Base-by-base conservation (phyloP, 53 echinoderm and acorn worm genomes). In the Mesocentrotus franciscanus region DNA sequence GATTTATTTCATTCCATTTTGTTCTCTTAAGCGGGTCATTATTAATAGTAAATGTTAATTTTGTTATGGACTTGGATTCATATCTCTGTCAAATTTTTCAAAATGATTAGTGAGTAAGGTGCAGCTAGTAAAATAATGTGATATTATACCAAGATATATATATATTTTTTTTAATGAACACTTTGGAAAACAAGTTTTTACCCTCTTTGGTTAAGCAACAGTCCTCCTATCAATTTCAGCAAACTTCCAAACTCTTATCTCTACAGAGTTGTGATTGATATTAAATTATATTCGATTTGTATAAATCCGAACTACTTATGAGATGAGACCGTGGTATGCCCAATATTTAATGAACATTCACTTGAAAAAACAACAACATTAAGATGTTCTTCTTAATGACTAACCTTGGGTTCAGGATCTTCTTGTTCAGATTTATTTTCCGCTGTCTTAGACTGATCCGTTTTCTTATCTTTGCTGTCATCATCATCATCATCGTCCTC, bases 381-480 rank as follows among this genome's bases (percentile, higher is more conserved):
- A 0, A 68, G 24, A 68, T 24, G 26, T 4, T 68, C 4, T 68
- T 68, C 68, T 18, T 0, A 18, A 32, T 32, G 33, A 22, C 92
- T 58, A 49, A 93, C 93, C 76, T 93, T 93, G 8, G 93, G 93
- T 32, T 93, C 93, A 18, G 92, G 70, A 15, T 93, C 93, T 56
- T 93, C 93, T 22, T 34, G 33, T 71, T 76, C 76, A 72, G 76
- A 49, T 60, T 72, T 93, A 26, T 10, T 81, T 81, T 81, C 24
- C 0, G 84, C 24, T 34, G 17, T 83, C 81, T 84, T 94, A 20
- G 84, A 29, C 8, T 49, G 81, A 9, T 81, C 76, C 3, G 10
- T 60, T 39, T 94, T 83, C 61, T 84, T 60, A 12, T 84, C 60
- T 61, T 94, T 64, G 29, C 29, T 78, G 11, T 78, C 79, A 20